phyloP scores from a whole-genome alignment of 1,140 invertebrate genomes.

The Planococcus citri region DNA sequence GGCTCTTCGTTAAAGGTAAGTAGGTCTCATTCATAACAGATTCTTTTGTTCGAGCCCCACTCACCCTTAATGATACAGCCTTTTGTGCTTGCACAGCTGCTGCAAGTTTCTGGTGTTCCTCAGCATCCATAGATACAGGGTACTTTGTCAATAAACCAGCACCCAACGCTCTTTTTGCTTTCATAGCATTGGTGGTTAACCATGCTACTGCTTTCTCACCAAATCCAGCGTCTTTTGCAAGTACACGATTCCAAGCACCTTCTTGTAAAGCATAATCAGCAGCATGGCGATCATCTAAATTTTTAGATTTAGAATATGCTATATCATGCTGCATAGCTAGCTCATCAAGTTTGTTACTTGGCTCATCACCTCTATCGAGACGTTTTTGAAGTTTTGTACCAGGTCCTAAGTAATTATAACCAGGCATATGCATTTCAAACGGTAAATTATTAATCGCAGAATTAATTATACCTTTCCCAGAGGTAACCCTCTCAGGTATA shows the following conservation, averaged over 20 bases:
- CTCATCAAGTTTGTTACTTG: constrained; percentile 35
- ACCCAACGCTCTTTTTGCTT: constrained; percentile 31
- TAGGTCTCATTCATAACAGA: too few relatives aligned
- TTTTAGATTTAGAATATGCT: too few relatives aligned
- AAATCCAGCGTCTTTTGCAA: too few relatives aligned
- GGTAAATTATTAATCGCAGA: constrained; percentile 35
- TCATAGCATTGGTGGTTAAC: constrained; percentile 30
- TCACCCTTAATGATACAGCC: not conserved
- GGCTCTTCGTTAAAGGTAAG: too few relatives aligned
- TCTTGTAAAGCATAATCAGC: too few relatives aligned
- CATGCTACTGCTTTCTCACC: constrained; percentile 32
- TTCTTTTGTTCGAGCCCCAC: not conserved
- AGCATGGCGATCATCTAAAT: too few relatives aligned
- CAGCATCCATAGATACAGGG: too few relatives aligned
- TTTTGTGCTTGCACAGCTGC: not conserved
- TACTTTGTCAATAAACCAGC: too few relatives aligned
- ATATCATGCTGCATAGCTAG: constrained; percentile 37
- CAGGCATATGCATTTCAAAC: constrained; percentile 36
- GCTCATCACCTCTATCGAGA: constrained; percentile 31
- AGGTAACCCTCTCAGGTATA: not conserved
- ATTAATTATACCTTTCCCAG: constrained; percentile 30
- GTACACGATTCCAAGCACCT: too few relatives aligned
- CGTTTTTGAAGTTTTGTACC: too few relatives aligned
- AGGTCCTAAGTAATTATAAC: too few relatives aligned
- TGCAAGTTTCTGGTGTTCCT: not conserved